Percentiles rank a stretch among this genome's conserved stretches.
phyloP scores from a whole-genome alignment of 2,888 invertebrate species.

The Branchipolynoe longqiensis region DNA sequence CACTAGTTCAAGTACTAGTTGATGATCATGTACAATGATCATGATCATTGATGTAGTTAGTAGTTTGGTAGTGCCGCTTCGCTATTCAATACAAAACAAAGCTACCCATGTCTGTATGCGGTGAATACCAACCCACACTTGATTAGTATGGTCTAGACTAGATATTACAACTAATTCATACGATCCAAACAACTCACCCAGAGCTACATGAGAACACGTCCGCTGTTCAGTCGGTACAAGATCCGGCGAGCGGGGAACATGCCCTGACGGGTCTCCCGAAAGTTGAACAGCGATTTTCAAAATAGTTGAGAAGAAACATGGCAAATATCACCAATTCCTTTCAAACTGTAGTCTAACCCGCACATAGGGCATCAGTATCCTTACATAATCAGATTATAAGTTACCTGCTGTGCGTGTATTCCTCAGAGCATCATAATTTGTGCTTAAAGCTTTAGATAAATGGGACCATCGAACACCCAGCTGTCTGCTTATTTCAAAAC shows the following conservation, averaged over 20 bases:
- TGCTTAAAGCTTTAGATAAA: neutral
- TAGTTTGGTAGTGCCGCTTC: no score
- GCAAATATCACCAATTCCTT: no score
- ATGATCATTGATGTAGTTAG: no score
- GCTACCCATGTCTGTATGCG: no score
- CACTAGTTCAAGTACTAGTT: no score
- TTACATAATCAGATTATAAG: neutral
- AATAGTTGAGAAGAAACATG: no score
- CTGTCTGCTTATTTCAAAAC: constrained; percentile 53
- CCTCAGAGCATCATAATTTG: neutral
- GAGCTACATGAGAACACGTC: neutral
- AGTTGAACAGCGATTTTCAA: constrained; percentile 25
- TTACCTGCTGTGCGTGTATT: neutral
- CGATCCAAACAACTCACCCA: neutral
- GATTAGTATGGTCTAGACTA: neutral
- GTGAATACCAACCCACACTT: no score
- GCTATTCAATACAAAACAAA: no score
- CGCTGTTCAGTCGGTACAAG: neutral
- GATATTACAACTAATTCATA: neutral
- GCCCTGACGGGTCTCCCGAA: constrained; percentile 17
- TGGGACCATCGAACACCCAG: constrained; percentile 10
- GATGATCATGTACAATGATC: no score
- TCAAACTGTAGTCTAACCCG: neutral
- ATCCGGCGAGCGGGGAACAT: constrained; percentile 5
- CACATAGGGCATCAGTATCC: neutral